Evolutionary conservation across 2,888 invertebrate species (phyloP).

Genomic region (Orthosia incerta): DNA sequence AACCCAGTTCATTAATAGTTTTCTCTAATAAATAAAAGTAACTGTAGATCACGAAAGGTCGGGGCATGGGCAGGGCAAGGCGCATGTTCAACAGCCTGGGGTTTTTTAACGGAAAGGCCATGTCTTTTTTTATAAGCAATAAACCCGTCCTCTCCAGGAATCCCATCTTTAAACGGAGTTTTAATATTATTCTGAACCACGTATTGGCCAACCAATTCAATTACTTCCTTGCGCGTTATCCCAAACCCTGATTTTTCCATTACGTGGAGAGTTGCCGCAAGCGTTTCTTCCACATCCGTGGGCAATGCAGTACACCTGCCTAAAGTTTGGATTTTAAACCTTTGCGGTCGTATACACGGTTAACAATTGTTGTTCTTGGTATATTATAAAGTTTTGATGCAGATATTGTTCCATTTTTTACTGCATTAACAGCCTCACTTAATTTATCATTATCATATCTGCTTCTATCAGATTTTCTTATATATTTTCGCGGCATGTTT

Average conservation of each 20-base stretch:
- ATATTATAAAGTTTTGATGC: too few relatives aligned
- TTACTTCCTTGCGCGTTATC: constrained; percentile 1
- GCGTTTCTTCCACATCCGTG: constrained; percentile 1
- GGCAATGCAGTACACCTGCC: constrained; percentile 14
- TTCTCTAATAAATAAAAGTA: constrained; percentile 62
- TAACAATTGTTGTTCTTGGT: too few relatives aligned
- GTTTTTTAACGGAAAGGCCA: constrained; percentile 74
- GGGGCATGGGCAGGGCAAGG: too few relatives aligned
- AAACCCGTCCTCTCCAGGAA: constrained; percentile 3
- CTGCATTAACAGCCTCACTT: too few relatives aligned
- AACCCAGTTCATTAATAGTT: too few relatives aligned
- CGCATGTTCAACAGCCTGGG: constrained; percentile 72
- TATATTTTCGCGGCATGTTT: too few relatives aligned
- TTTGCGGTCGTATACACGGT: too few relatives aligned
- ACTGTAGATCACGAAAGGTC: constrained; percentile 49
- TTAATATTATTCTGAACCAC: constrained; percentile 2
- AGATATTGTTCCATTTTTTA: too few relatives aligned
- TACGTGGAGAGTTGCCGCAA: constrained; percentile 3
- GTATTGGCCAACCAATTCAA: constrained; percentile 6
- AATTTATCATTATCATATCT: too few relatives aligned
- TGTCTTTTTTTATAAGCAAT: constrained; percentile 63
- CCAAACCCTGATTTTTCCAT: constrained; percentile 8
- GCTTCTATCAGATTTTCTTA: too few relatives aligned
- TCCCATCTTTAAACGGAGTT: constrained; percentile 3
- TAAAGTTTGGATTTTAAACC: constrained; percentile 12